Evolutionary conservation across 2,797 vertebrate genomes (phyloP).

Genomic region (Halcyon smyrnensis): DNA sequence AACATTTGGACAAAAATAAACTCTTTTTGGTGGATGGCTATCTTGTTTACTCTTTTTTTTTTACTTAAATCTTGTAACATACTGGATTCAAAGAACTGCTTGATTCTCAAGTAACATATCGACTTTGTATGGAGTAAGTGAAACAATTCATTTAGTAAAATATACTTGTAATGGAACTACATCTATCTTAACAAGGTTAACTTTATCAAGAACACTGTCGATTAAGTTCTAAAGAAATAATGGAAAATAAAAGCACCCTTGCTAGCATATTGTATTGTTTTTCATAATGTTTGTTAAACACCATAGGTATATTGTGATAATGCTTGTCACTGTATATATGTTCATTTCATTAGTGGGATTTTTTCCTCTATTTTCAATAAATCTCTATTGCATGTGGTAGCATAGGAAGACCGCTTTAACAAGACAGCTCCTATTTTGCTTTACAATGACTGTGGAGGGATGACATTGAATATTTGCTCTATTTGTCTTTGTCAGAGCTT

Average conservation of each 20-base stretch:
- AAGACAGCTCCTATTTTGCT: neutral
- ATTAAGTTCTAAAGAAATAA: neutral
- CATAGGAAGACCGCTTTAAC: neutral
- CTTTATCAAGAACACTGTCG: neutral
- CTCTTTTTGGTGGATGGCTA: neutral
- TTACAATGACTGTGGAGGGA: neutral
- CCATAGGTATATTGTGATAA: neutral
- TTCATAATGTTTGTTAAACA: constrained; percentile 4
- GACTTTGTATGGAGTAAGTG: neutral
- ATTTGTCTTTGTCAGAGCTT: neutral
- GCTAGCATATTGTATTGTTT: neutral
- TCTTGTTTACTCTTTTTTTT: neutral
- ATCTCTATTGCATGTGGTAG: neutral
- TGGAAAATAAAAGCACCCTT: neutral
- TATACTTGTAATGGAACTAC: neutral
- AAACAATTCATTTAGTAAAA: neutral
- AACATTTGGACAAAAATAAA: neutral
- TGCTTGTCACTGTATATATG: neutral
- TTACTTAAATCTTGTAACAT: neutral
- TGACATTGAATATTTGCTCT: neutral
- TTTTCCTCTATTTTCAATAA: neutral
- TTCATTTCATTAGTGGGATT: neutral
- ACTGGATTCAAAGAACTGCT: neutral
- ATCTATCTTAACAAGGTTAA: neutral
- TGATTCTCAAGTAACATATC: neutral